Base-by-base conservation (phyloP, 2,888 invertebrate species). In the Pocota personata region DNA sequence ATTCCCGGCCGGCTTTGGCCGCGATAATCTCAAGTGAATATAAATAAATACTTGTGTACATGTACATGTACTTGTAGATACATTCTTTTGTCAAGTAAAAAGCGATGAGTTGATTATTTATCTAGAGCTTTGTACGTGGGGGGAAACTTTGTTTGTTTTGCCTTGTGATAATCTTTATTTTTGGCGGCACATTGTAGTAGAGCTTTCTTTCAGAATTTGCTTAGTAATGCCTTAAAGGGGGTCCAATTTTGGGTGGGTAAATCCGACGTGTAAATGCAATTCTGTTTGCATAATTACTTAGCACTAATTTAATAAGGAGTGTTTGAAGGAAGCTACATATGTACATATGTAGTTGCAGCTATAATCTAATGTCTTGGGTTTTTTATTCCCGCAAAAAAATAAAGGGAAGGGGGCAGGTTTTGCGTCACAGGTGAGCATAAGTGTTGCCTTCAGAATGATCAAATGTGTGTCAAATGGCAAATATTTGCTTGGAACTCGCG, bases 141-240 rank as follows among this genome's bases (percentile, higher is more conserved):
- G n/a, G n/a, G n/a, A n/a, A n/a, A n/a, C n/a, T 8, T 32, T 43
- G 27, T 19, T 80, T 19, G 21, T n/a, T 52, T 30, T 40, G 7
- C 2, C n/a, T 71, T 78, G 46, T 52, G 30, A 69, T 50, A 60
- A 48, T 75, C 27, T 3, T 30, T 73, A 73, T 52, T 82, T 62
- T 69, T 52, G 24, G n/a, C 3, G 46, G 35, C 19, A 1, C 8
- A 12, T 37, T 43, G 14, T 7, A 40, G 1, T 40, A n/a, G 16
- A 19, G 12, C 12, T 19, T 43, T 19, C 19, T 16, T 14, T 30
- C 60, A 43, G 69, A 60, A 58, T 21, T 16, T 40, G 43, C 48
- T 69, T 8, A 4, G 12, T n/a, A n/a, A 37, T n/a, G n/a, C n/a
- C n/a, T n/a, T n/a, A n/a, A n/a, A n/a, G 5, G 14, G 40, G 12